These are phyloP conservation scores for Andrena camellia DNA, from an alignment of 2,888 invertebrate genomes.

Conservation along the genomic window DNA sequence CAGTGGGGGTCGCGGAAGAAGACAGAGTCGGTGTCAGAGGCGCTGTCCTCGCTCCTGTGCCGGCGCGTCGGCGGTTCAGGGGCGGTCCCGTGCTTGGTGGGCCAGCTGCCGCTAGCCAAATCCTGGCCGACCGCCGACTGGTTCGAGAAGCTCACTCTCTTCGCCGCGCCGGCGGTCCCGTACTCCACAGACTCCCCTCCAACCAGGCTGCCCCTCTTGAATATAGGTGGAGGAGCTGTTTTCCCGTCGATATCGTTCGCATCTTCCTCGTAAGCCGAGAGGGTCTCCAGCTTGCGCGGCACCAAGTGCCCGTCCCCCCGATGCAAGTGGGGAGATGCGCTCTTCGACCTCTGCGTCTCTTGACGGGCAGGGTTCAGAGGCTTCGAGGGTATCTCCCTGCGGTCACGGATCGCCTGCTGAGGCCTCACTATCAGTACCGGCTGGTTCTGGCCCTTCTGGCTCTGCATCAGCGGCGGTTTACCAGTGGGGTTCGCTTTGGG, in stretches of 20 bases:
- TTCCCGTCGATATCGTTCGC: constrained; percentile 55
- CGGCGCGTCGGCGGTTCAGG: constrained; percentile 81
- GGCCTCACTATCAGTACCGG: constrained; percentile 81
- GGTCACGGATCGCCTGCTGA: constrained; percentile 78
- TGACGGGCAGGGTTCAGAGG: constrained; percentile 13
- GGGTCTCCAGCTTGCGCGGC: constrained; percentile 30
- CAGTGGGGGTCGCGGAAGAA: constrained; percentile 48
- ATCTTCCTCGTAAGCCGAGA: constrained; percentile 72
- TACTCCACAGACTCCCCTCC: constrained; percentile 80
- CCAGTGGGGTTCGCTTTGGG: constrained; percentile 69
- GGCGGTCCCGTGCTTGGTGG: constrained; percentile 85
- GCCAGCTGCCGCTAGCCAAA: constrained; percentile 83
- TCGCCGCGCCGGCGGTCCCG: constrained; percentile 83
- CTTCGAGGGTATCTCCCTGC: constrained; percentile 56
- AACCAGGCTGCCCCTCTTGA: constrained; percentile 86
- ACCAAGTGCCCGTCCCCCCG: constrained; percentile 75
- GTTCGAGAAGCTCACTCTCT: constrained; percentile 86
- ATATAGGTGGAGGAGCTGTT: constrained; percentile 84
- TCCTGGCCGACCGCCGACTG: constrained; percentile 70
- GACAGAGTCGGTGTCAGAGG: constrained; percentile 69
- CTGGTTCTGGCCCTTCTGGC: constrained; percentile 79
- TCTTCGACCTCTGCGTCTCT: constrained; percentile 83
- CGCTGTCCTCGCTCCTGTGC: constrained; percentile 74
- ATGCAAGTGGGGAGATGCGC: constrained; percentile 85
- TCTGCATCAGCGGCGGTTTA: constrained; percentile 78